Evolutionary conservation across 2,113 vertebrate species (phyloP).

Genomic region (Pandion haliaetus): DNA sequence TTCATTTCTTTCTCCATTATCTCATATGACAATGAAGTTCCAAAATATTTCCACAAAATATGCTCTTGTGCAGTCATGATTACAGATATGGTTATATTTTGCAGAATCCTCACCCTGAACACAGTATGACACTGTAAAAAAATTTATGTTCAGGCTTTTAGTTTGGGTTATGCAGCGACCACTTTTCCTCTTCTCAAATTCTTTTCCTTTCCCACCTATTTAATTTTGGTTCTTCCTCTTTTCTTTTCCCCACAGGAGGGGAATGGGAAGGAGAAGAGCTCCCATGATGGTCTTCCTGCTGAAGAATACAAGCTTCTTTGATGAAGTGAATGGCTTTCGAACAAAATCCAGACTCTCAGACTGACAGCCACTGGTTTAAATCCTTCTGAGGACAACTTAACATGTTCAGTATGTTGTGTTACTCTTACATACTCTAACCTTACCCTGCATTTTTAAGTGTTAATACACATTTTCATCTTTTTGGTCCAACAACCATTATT

Average conservation of each 20-base stretch:
- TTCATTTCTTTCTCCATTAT: neutral
- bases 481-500: neutral
- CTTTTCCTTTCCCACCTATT: neutral
- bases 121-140: neutral
- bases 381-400: neutral
- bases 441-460: neutral
- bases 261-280: neutral
- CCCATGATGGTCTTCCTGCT: neutral
- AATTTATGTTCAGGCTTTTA: neutral
- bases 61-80: neutral
- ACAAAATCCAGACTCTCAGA: neutral
- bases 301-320: neutral
- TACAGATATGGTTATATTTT: neutral
- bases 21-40: neutral
- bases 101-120: neutral
- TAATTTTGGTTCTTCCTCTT: neutral
- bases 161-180: neutral
- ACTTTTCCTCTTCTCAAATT: neutral
- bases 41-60: neutral
- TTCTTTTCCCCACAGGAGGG: neutral
- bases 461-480: neutral
- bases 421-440: neutral
- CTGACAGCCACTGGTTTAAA: neutral
- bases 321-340: neutral
- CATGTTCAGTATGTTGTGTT: neutral